Evolutionary conservation across 2,797 vertebrate genomes (phyloP), one percentile per base, ranked within the genome.

Genomic region (Helarctos malayanus): DNA sequence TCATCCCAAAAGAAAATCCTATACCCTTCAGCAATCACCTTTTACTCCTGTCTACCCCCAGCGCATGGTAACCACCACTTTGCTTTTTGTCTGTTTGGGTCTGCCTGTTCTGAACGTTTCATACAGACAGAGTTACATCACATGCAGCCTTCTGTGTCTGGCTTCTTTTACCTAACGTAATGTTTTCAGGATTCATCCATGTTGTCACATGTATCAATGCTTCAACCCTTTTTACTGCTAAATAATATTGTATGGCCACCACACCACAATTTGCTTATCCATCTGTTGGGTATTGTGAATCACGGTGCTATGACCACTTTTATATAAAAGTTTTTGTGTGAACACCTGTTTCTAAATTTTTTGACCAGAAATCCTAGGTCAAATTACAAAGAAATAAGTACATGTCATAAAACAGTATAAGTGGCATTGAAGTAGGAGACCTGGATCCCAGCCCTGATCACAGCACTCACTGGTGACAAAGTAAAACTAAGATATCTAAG

Each of bases 41-140:
- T 29, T 19, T 0, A 2, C 11, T 27, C 7, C 21, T 1, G 1
- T 29, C 14, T 54, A 3, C 32, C 35, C 45, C 23, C 38, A 27
- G 10, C 11, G 38, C 5, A 41, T 10, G 27, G 14, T 63, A 15
- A 19, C 14, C 63, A 15, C 29, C 15, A 59, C 8, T 16, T 54
- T 57, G 7, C 41, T 19, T 71, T 35, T 38, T 21, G 23, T 73
- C 49, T 47, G 4, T 4, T 2, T 59, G 32, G 52, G 15, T 35
- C 68, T 71, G 38, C 23, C 54, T 47, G 0, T 49, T 47, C 52
- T 29, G 32, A n/a, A 49, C 16, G 49, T 7, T 57, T 49, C 65
- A 15, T 71, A 12, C 57, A 14, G 47, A 81, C 19, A 7, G 29
- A 57, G 18, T 35, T 65, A 27, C 18, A 14, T 38, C 8, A 21